These are phyloP conservation scores for Calycopis cecrops DNA, from an alignment of 1,140 invertebrate genomes.

Conservation along the genomic window DNA sequence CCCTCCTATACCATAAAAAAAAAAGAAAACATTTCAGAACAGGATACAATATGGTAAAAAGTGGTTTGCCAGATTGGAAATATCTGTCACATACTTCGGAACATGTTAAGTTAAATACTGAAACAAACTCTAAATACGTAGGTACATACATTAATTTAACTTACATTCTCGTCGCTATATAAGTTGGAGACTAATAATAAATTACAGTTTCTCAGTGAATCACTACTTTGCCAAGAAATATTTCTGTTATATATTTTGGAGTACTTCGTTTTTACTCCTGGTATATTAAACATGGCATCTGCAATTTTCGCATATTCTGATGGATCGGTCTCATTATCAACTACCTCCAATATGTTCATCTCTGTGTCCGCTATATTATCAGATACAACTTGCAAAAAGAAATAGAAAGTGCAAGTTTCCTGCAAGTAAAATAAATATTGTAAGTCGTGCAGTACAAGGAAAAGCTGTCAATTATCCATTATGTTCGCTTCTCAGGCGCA, in stretches of 20 bases:
- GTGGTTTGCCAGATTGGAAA: too few species aligned
- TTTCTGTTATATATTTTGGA: not conserved
- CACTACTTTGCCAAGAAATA: not conserved
- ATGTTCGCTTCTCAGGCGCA: too few species aligned
- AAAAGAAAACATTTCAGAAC: too few species aligned
- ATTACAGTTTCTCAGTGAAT: not conserved
- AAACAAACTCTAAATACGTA: too few species aligned
- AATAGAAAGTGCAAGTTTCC: conserved; percentile 6
- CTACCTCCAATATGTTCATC: conserved; percentile 12
- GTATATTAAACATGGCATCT: not conserved
- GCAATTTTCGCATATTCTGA: not conserved
- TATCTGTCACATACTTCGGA: too few species aligned
- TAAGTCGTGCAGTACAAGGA: too few species aligned
- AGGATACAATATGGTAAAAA: too few species aligned
- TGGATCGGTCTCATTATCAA: too few species aligned
- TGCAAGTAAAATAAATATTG: conserved; percentile 9
- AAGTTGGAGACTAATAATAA: not conserved
- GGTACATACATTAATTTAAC: too few species aligned
- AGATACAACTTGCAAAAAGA: conserved; percentile 15
- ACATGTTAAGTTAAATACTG: too few species aligned
- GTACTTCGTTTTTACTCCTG: not conserved
- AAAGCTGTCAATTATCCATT: too few species aligned
- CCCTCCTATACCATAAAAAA: too few species aligned
- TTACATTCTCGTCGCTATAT: not conserved
- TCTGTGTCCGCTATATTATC: conserved; percentile 12